Conservation (phyloP, 2,888 invertebrate genomes). For the Scaptomyza parva region DNA sequence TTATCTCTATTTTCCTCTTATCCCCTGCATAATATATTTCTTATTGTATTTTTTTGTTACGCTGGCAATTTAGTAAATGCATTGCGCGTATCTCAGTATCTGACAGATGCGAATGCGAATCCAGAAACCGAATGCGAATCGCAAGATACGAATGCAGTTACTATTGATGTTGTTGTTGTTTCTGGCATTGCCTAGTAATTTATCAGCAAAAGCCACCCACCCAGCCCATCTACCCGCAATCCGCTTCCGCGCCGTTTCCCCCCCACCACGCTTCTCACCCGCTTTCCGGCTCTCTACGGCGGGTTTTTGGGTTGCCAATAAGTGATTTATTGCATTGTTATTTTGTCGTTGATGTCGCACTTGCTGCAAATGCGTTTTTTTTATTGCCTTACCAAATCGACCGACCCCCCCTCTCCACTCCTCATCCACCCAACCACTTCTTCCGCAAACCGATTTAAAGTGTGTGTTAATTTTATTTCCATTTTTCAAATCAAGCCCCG, state of each 20-base stretch:
- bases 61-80: slow-evolving; percentile 66
- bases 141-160: slow-evolving; percentile 29
- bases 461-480: slow-evolving; percentile 74
- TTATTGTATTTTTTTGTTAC: slow-evolving; percentile 1
- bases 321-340: slow-evolving; percentile 77
- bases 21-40: no score
- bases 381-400: slow-evolving; percentile 25
- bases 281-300: not conserved
- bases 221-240: not conserved
- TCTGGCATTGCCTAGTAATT: slow-evolving; percentile 60
- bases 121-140: slow-evolving; percentile 39
- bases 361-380: slow-evolving; percentile 63
- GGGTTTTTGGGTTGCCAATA: slow-evolving; percentile 48
- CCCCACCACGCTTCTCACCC: not conserved
- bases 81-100: slow-evolving; percentile 64
- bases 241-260: no score
- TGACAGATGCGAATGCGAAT: slow-evolving; percentile 59
- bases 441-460: slow-evolving; percentile 48
- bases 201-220: slow-evolving; percentile 53
- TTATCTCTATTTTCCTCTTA: no score
- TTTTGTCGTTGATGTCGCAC: slow-evolving; percentile 78
- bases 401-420: not conserved
- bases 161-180: slow-evolving; percentile 30
- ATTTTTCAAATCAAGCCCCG: slow-evolving; percentile 34
- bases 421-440: not conserved